Conservation (phyloP, 2,888 invertebrate genomes). For the Campoletis raptor region DNA sequence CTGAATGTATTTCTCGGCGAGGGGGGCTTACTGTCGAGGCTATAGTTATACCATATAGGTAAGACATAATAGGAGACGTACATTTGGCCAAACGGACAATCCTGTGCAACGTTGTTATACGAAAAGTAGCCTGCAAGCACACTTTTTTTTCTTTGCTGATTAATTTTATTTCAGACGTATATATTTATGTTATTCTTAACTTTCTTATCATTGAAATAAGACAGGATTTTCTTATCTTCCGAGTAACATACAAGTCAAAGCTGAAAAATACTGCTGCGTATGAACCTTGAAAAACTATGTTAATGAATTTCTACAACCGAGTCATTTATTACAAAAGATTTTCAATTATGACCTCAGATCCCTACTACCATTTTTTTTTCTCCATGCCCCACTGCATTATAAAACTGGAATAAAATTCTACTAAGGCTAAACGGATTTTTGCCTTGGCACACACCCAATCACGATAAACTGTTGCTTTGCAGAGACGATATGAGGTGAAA, state of each 20-base stretch:
- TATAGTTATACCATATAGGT: constrained; percentile 68
- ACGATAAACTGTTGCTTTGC: constrained; percentile 20
- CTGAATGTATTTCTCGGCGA: constrained; percentile 50
- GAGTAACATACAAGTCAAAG: neutral
- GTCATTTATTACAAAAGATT: neutral
- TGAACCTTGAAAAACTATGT: neutral
- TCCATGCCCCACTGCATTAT: constrained; percentile 1
- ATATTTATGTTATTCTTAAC: neutral
- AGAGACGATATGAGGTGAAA: constrained; percentile 3
- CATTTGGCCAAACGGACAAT: constrained; percentile 23
- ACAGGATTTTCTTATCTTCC: neutral
- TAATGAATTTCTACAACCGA: neutral
- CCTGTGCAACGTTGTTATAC: constrained; percentile 25
- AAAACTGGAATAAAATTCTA: constrained; percentile 13
- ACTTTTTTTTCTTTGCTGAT: constrained; percentile 55
- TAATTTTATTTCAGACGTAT: constrained; percentile 67
- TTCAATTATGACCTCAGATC: neutral
- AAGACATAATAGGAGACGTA: constrained; percentile 65
- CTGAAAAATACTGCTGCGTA: neutral
- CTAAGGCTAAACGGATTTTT: constrained; percentile 13
- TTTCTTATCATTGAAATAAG: neutral
- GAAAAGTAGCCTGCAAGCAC: constrained; percentile 30
- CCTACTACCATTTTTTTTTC: neutral
- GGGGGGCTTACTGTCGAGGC: constrained; percentile 73
- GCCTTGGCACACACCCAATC: constrained; percentile 20